phyloP scores from a whole-genome alignment of 2,888 invertebrate species.

The Drosophila kambysellisi region DNA sequence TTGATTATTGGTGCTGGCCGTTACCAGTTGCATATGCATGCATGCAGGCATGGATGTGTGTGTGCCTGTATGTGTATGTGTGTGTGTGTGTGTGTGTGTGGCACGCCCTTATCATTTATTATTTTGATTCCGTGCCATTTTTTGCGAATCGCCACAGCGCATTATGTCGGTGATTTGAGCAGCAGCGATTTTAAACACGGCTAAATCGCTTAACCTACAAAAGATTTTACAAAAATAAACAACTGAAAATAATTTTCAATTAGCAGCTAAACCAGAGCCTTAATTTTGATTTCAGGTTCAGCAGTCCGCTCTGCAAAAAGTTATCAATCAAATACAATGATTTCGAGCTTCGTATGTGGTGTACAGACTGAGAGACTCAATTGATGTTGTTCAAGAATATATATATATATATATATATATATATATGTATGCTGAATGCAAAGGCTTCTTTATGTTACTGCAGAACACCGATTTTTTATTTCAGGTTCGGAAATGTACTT shows the following conservation, averaged over 20 bases:
- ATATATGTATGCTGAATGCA: background rate
- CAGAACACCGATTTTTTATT: background rate
- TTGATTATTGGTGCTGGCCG: constrained; percentile 13
- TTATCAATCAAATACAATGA: background rate
- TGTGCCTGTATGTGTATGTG: background rate
- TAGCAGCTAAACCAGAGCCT: background rate
- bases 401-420: too few relatives aligned
- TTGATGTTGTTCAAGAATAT: background rate
- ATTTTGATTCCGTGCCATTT: background rate
- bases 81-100: background rate
- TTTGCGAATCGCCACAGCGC: background rate
- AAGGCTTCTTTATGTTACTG: background rate
- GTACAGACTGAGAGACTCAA: background rate
- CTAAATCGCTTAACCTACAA: background rate
- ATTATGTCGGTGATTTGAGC: background rate
- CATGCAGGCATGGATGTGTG: background rate
- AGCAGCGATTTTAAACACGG: background rate
- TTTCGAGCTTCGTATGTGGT: background rate
- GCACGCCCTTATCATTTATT: constrained; percentile 6
- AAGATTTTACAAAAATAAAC: background rate
- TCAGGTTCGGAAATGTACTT: background rate
- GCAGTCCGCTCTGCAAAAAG: background rate
- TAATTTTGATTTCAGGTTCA: background rate
- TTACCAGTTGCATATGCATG: background rate
- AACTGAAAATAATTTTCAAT: background rate